Percentiles rank a stretch among this genome's conserved stretches.
phyloP scores from a whole-genome alignment of 2,888 invertebrate species.

The Lithophane semibrunnea region DNA sequence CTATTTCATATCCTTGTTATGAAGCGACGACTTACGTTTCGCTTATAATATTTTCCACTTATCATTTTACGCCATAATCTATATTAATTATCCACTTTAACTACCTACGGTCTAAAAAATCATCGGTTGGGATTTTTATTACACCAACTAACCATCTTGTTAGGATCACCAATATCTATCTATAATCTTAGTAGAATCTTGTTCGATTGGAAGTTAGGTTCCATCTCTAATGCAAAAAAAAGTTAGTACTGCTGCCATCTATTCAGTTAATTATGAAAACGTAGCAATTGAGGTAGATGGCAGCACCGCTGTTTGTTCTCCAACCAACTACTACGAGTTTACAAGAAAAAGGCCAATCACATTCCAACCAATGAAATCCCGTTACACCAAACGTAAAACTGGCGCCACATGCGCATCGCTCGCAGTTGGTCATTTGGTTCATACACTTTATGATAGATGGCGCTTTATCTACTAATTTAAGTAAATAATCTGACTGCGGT shows the following conservation, averaged over 20 bases:
- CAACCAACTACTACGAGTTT: not conserved
- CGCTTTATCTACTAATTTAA: slow-evolving; percentile 22
- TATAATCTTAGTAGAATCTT: not conserved
- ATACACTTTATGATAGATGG: slow-evolving; percentile 49
- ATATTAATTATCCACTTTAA: not conserved
- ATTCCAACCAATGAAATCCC: slow-evolving; percentile 6
- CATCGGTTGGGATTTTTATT: not conserved
- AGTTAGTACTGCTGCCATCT: slow-evolving; percentile 60
- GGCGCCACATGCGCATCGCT: slow-evolving; percentile 22
- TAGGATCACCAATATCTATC: not conserved
- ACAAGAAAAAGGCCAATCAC: not conserved
- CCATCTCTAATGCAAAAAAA: not conserved
- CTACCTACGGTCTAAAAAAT: not conserved
- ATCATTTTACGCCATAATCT: not conserved
- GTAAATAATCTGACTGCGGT: not conserved
- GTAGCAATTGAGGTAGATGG: slow-evolving; percentile 16
- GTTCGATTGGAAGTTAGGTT: not conserved
- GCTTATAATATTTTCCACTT: not conserved
- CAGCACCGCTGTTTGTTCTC: slow-evolving; percentile 34
- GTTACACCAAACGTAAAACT: not conserved
- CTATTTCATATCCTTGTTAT: not conserved
- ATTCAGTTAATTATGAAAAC: not conserved
- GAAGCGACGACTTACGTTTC: not conserved
- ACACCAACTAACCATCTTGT: not conserved
- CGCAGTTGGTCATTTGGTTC: slow-evolving; percentile 18